Conservation (phyloP, 2,113 vertebrate genomes). For the Takifugu bimaculatus region DNA sequence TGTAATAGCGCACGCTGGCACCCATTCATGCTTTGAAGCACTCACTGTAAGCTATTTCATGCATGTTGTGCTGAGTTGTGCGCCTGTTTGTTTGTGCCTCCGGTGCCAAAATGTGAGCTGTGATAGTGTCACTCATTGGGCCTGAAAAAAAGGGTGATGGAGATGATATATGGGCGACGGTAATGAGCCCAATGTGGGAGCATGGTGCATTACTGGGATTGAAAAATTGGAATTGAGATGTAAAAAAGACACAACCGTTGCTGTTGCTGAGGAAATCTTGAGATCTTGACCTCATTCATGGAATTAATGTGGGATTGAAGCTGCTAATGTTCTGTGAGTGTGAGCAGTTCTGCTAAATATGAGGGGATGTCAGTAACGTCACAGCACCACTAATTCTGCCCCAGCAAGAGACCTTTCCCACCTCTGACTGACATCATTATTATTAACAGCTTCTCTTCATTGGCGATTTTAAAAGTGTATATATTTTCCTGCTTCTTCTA, state of each 20-base stretch:
- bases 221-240: slow-evolving; percentile 32
- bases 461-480: neutral
- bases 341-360: too few relatives aligned
- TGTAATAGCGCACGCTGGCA: slow-evolving; percentile 43
- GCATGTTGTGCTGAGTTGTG: slow-evolving; percentile 29
- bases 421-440: too few relatives aligned
- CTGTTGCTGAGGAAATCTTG: too few relatives aligned
- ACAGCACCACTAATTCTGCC: too few relatives aligned
- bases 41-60: slow-evolving; percentile 44
- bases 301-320: too few relatives aligned
- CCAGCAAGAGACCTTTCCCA: too few relatives aligned
- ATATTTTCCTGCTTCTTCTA: slow-evolving; percentile 15
- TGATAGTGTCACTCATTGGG: slow-evolving; percentile 31
- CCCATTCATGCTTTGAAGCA: slow-evolving; percentile 45
- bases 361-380: too few relatives aligned
- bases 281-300: too few relatives aligned
- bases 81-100: slow-evolving; percentile 23
- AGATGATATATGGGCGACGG: slow-evolving; percentile 47
- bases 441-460: too few relatives aligned
- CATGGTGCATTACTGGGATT: slow-evolving; percentile 64
- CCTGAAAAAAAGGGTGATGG: slow-evolving; percentile 17
- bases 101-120: slow-evolving; percentile 15
- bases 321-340: too few relatives aligned
- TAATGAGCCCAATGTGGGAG: slow-evolving; percentile 54
- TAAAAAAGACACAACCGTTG: too few relatives aligned